A percentile compares a stretch with the other conserved stretches of the same genome.
phyloP scores from a whole-genome alignment of 2,797 vertebrate species.

The Podarcis lilfordi region DNA sequence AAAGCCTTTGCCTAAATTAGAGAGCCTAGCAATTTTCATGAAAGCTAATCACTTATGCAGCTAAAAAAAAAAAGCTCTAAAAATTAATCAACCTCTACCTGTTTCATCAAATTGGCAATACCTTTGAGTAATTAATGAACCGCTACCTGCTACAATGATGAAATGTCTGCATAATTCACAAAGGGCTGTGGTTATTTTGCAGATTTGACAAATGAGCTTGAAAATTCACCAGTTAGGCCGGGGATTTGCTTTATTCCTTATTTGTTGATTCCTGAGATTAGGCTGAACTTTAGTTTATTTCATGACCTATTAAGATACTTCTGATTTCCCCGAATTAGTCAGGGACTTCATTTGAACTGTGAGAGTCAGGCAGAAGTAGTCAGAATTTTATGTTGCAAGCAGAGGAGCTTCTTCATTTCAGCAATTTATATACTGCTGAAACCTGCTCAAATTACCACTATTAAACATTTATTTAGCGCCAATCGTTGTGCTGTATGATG shows the following conservation, averaged over 20 bases:
- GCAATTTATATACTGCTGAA: no score
- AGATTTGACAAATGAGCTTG: conserved; percentile 17
- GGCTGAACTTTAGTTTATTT: neutral
- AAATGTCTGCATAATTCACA: conserved; percentile 4
- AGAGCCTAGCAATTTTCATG: neutral
- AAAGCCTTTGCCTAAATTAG: conserved; percentile 1
- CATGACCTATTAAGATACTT: conserved; percentile 1
- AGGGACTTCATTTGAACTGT: neutral
- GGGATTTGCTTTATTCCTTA: conserved; percentile 1
- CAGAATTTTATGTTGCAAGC: neutral
- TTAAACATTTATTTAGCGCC: neutral
- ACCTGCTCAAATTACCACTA: neutral
- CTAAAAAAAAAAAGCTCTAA: no score
- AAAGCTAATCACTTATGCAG: neutral
- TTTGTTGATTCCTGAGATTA: conserved; percentile 3
- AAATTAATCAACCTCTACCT: conserved; percentile 3
- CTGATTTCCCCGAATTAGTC: neutral
- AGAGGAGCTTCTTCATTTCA: neutral
- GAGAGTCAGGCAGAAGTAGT: neutral
- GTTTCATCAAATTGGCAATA: conserved; percentile 17
- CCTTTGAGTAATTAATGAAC: conserved; percentile 26
- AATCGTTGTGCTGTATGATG: neutral
- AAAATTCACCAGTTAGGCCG: neutral
- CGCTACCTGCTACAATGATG: neutral
- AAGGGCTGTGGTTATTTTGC: conserved; percentile 3